phyloP scores from a whole-genome alignment of 1,140 invertebrate species.

The Drosophila paulistorum region DNA sequence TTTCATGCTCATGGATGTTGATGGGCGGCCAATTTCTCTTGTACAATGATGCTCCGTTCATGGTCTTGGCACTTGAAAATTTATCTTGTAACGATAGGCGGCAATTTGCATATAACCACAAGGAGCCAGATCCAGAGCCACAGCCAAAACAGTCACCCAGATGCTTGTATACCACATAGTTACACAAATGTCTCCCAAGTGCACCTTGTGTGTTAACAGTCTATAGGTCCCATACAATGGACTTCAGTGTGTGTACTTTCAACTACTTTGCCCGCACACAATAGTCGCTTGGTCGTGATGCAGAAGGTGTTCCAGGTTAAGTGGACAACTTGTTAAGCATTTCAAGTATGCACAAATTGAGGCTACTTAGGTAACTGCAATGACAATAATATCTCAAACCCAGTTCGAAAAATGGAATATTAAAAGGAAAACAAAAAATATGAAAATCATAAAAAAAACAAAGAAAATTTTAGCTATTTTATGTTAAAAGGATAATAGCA shows the following conservation, averaged over 20 bases:
- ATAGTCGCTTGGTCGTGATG: conserved; percentile 4
- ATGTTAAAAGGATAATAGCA: background rate
- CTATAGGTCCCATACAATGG: background rate
- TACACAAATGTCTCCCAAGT: conserved; percentile 23
- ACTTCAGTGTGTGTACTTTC: background rate
- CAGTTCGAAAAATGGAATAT: background rate
- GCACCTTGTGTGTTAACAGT: conserved; percentile 1
- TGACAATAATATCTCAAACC: background rate
- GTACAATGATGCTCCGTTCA: conserved; percentile 26
- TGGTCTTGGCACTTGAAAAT: conserved; percentile 43
- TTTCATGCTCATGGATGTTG: background rate
- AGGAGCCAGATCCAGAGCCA: background rate
- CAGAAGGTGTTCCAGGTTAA: conserved; percentile 16
- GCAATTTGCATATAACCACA: conserved; percentile 33
- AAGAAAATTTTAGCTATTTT: background rate
- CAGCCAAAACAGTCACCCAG: background rate
- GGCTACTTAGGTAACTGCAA: background rate
- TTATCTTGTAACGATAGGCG: conserved; percentile 4
- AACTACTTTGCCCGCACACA: conserved; percentile 9
- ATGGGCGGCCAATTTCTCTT: conserved; percentile 28
- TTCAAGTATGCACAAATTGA: conserved; percentile 4
- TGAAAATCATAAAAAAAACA: background rate
- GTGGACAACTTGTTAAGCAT: conserved; percentile 7
- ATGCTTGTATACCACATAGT: conserved; percentile 23
- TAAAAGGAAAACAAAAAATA: background rate